These are phyloP conservation scores for Smittia aterrima DNA, from an alignment of 2,888 invertebrate species.

Conservation along the genomic window DNA sequence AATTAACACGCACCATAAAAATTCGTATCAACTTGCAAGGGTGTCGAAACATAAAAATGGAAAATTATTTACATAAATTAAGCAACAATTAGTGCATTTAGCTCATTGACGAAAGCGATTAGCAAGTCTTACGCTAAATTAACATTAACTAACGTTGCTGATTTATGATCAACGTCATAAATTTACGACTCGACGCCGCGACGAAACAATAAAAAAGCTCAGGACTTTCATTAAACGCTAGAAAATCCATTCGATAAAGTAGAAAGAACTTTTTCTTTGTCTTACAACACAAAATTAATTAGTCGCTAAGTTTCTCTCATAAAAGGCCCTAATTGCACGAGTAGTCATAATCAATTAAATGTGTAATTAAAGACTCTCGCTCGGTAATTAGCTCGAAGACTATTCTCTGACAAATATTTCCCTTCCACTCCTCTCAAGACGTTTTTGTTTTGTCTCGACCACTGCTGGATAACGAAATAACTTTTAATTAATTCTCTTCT, in stretches of 20 bases:
- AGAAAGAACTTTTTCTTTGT: background rate
- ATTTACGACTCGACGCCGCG: background rate
- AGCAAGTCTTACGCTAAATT: background rate
- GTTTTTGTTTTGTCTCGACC: background rate
- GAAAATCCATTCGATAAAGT: background rate
- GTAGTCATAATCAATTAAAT: constrained; percentile 5
- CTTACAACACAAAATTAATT: background rate
- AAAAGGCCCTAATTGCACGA: constrained; percentile 20
- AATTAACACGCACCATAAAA: constrained; percentile 14
- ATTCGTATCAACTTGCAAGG: background rate
- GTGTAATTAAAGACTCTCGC: background rate
- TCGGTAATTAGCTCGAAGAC: background rate
- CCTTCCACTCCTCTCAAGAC: background rate
- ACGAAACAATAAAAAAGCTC: background rate
- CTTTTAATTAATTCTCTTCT: background rate
- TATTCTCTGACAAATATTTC: background rate
- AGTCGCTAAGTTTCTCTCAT: constrained; percentile 17
- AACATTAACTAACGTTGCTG: background rate
- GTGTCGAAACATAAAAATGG: background rate
- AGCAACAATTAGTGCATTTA: constrained; percentile 29
- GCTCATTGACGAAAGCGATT: constrained; percentile 1
- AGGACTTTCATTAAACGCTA: background rate
- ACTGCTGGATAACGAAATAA: background rate
- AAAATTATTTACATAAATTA: constrained; percentile 26
- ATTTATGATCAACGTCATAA: background rate